Conservation (phyloP, 2,113 vertebrate genomes). For the Dendrocopos noguchii region DNA sequence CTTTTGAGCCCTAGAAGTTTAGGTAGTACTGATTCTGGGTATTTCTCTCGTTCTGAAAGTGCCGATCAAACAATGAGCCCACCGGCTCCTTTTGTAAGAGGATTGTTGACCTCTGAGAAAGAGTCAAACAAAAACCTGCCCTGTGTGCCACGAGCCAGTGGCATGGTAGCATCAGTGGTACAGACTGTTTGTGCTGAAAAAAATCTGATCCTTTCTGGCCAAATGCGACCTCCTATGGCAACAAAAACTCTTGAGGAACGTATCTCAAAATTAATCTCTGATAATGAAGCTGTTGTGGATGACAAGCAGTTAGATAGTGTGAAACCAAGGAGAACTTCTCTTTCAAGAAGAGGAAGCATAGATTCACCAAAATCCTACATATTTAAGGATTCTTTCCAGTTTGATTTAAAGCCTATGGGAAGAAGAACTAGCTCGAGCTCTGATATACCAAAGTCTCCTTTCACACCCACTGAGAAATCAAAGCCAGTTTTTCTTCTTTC, state of each 20-base stretch:
- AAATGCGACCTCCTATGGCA: conserved; percentile 91
- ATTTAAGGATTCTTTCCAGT: conserved; percentile 99
- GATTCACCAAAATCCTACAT: conserved; percentile 99
- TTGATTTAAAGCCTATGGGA: conserved; percentile 95
- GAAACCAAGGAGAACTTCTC: conserved; percentile 96
- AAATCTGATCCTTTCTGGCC: conserved; percentile 72
- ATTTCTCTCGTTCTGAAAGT: conserved; percentile 97
- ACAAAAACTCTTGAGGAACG: conserved; percentile 94
- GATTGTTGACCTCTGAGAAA: conserved; percentile 81
- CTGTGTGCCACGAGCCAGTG: conserved; percentile 44
- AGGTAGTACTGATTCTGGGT: conserved; percentile 97
- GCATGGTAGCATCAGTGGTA: conserved; percentile 78
- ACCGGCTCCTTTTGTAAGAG: conserved; percentile 88
- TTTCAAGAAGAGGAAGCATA: conserved; percentile 95
- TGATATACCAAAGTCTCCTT: conserved; percentile 98
- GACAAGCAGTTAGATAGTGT: conserved; percentile 98
- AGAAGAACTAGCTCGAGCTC: conserved; percentile 97
- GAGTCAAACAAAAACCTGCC: conserved; percentile 79
- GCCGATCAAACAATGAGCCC: conserved; percentile 94
- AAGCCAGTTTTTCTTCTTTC: conserved; percentile 97
- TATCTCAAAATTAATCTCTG: conserved; percentile 97
- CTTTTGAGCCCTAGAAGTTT: conserved; percentile 94
- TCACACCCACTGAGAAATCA: conserved; percentile 95
- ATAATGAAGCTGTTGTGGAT: conserved; percentile 97
- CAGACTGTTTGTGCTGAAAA: conserved; percentile 82